These are phyloP conservation scores for Acrocephalus scirpaceus DNA, from an alignment of 2,797 vertebrate genomes.

Conservation along the genomic window DNA sequence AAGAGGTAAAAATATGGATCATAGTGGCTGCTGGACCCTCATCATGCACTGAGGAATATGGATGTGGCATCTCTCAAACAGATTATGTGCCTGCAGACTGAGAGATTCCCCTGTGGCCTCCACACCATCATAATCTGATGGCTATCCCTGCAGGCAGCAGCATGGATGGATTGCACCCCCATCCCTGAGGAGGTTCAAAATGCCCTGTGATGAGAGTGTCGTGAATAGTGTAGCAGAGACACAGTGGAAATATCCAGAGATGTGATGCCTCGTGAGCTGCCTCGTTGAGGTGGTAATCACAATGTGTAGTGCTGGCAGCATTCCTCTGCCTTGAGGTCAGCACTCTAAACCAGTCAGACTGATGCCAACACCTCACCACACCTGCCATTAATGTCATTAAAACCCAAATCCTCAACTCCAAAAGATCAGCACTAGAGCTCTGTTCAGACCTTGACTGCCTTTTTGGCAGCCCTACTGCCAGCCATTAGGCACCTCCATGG, in stretches of 20 bases:
- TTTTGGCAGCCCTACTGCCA: neutral
- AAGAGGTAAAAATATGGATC: neutral
- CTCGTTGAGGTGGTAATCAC: neutral
- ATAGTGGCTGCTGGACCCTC: neutral
- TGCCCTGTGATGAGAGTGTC: neutral
- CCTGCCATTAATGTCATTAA: neutral
- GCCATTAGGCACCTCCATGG: neutral
- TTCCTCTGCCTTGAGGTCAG: slow-evolving; percentile 53
- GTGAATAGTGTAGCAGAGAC: neutral
- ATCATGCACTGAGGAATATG: neutral
- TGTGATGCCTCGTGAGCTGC: neutral
- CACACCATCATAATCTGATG: rapidly evolving
- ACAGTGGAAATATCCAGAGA: neutral
- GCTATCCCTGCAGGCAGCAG: neutral
- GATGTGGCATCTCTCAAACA: neutral
- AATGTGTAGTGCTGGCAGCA: neutral
- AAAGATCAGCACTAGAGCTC: neutral
- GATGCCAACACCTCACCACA: neutral
- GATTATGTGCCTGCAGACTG: rapidly evolving
- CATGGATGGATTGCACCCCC: rapidly evolving
- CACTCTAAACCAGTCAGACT: neutral
- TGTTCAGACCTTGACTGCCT: neutral
- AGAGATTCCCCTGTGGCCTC: neutral
- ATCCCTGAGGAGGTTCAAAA: neutral
- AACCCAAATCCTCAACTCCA: neutral